Conservation (phyloP, 2,113 vertebrate species). For the Semicossyphus pulcher region DNA sequence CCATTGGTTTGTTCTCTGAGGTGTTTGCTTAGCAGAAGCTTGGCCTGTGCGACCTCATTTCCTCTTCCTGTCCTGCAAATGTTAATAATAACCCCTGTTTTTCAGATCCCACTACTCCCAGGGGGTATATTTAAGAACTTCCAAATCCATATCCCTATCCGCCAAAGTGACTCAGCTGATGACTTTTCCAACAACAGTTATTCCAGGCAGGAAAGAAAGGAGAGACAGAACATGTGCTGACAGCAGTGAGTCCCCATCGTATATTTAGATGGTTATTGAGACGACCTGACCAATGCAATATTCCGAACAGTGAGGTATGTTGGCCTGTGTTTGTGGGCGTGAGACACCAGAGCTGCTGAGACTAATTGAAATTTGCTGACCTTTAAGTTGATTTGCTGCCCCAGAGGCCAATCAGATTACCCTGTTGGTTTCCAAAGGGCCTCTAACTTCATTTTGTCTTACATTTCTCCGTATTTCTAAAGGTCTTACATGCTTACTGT, state of each 20-base stretch:
- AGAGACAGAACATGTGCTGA: constrained; percentile 58
- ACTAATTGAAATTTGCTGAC: constrained; percentile 75
- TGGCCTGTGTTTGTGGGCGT: constrained; percentile 8
- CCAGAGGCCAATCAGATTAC: constrained; percentile 64
- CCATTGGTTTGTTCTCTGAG: constrained; percentile 55
- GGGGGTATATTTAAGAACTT: constrained; percentile 60
- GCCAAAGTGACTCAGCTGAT: constrained; percentile 67
- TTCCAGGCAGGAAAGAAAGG: constrained; percentile 59
- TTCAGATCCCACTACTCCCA: constrained; percentile 55
- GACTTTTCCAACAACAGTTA: constrained; percentile 64
- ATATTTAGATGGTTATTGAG: constrained; percentile 57
- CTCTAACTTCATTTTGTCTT: constrained; percentile 61
- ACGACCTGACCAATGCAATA: constrained; percentile 20
- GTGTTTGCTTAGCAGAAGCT: constrained; percentile 73
- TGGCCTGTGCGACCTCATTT: constrained; percentile 67
- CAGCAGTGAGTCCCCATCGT: constrained; percentile 14
- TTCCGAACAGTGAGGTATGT: constrained; percentile 23
- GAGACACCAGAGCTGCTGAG: constrained; percentile 25
- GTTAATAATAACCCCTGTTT: constrained; percentile 80
- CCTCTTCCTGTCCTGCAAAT: constrained; percentile 75
- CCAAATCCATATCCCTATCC: constrained; percentile 54
- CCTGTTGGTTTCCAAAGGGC: constrained; percentile 42
- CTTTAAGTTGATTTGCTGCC: constrained; percentile 67
- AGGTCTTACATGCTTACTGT: constrained; percentile 34
- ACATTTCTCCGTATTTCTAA: constrained; percentile 20